Base-by-base conservation (phyloP, 2,888 invertebrate species). In the Polyploca ridens region DNA sequence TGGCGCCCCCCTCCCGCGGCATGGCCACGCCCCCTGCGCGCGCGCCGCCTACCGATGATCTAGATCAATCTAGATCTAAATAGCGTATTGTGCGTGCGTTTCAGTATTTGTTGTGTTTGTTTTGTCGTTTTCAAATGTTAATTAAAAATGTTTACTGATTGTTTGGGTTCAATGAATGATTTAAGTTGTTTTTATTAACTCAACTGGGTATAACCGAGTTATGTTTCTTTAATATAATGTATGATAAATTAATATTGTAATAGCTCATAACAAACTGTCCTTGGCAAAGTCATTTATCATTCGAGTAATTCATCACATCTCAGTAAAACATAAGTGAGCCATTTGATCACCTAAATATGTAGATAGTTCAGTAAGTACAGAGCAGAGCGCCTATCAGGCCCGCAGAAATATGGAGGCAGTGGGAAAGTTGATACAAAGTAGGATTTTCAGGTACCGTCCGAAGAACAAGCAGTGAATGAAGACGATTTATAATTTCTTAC, bases 361-460 rank as follows among this genome's bases (percentile, higher is more conserved):
- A 82, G 46, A 85, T 85, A 87, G 87, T 85, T 83, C 81, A 83
- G 85, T 86, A 85, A 79, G 80, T 84, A 81, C 79, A 78, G 80
- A 77, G 74, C 70, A 66, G 79, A 82, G 84, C 83, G 84, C 80
- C 86, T 85, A 88, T 86, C 88, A 83, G 83, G 73, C 81, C 72
- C 73, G 84, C 84, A 88, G 91, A 90, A 91, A 89, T 90, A 90
- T 91, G 91, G 91, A 89, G 88, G 89, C 89, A 82, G 78, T 82
- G 81, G 84, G 89, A 90, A 90, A 91, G 89, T 90, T 90, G 90
- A 91, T 90, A 89, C 90, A 86, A 90, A 90, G 90, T 90, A 88
- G 85, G 86, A 88, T 90, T 90, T 91, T 88, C 90, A 89, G 85
- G 90, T 90, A 93, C 82, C 76, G 90, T 86, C 78, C 62, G 87